These are phyloP conservation scores for Urophycis tenuis DNA, from an alignment of 2,797 vertebrate species.

Conservation along the genomic window DNA sequence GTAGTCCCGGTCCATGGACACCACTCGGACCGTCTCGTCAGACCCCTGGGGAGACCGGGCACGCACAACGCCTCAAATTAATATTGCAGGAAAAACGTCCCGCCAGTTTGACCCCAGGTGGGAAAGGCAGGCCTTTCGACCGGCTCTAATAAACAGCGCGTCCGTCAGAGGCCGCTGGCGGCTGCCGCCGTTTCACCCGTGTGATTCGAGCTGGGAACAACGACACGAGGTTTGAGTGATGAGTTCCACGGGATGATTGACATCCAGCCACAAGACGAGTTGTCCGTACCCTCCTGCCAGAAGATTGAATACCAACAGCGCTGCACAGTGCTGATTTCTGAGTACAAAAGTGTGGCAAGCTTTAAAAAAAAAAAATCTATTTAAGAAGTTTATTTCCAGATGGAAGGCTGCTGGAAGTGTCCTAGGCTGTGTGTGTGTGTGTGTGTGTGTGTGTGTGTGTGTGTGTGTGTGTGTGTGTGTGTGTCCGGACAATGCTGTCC, in stretches of 20 bases:
- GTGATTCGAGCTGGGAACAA: not conserved
- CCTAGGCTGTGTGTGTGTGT: too few species aligned
- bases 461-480: too few species aligned
- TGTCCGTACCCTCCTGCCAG: not conserved
- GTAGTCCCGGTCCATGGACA: conserved; percentile 97
- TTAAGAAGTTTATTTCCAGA: too few species aligned
- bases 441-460: too few species aligned
- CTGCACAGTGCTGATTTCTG: not conserved
- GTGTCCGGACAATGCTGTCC: not conserved
- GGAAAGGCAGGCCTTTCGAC: not conserved
- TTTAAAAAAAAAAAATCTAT: too few species aligned
- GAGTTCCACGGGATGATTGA: not conserved
- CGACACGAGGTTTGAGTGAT: not conserved
- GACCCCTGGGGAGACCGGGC: conserved; percentile 75
- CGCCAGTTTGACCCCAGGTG: not conserved
- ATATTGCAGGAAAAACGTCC: not conserved
- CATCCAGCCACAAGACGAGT: not conserved
- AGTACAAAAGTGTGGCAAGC: not conserved
- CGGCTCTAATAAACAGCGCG: not conserved
- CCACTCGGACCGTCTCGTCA: conserved; percentile 93
- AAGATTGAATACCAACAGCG: not conserved
- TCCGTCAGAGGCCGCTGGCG: not conserved
- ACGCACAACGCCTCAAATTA: not conserved
- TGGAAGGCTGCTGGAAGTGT: not conserved
- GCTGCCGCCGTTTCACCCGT: too few species aligned